A percentile compares a stretch with the other conserved stretches of the same genome.
Evolutionary conservation across 2,113 vertebrate genomes (phyloP).

Genomic region (Syngnathus floridae): DNA sequence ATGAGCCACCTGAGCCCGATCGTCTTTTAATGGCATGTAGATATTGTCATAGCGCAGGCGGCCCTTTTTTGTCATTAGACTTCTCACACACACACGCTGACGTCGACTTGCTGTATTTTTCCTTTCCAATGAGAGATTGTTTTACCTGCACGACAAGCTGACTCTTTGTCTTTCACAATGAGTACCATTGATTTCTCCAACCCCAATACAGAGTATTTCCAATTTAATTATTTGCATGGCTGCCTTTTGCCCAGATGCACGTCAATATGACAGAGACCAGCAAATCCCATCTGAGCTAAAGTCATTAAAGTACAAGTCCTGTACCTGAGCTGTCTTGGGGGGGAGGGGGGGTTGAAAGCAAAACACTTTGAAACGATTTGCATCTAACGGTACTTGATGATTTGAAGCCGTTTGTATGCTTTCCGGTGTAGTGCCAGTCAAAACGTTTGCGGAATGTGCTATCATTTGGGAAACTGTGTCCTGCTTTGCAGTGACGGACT

Average conservation of each 20-base stretch:
- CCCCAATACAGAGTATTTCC: constrained; percentile 49
- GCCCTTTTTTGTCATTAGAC: constrained; percentile 23
- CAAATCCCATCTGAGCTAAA: constrained; percentile 21
- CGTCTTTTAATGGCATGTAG: constrained; percentile 63
- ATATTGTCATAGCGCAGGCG: constrained; percentile 43
- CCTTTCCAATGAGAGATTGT: background rate
- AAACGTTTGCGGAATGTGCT: no score
- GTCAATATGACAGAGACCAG: constrained; percentile 47
- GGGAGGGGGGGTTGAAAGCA: background rate
- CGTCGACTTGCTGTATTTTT: constrained; percentile 14
- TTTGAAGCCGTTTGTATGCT: background rate
- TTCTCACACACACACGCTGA: constrained; percentile 16
- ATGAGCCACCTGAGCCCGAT: constrained; percentile 95
- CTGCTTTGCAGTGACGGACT: no score
- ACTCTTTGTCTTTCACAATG: constrained; percentile 33
- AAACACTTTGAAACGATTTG: background rate
- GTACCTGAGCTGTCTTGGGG: background rate
- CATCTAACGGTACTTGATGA: background rate
- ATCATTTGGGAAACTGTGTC: no score
- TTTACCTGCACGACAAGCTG: constrained; percentile 28
- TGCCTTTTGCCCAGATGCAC: constrained; percentile 47
- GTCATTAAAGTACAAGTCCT: constrained; percentile 16
- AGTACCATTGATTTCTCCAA: constrained; percentile 51
- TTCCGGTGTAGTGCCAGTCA: background rate
- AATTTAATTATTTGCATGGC: constrained; percentile 66